A percentile compares a stretch with the other conserved stretches of the same genome.
Evolutionary conservation across 2,888 invertebrate genomes (phyloP).

Genomic region (Anthrax anthrax): DNA sequence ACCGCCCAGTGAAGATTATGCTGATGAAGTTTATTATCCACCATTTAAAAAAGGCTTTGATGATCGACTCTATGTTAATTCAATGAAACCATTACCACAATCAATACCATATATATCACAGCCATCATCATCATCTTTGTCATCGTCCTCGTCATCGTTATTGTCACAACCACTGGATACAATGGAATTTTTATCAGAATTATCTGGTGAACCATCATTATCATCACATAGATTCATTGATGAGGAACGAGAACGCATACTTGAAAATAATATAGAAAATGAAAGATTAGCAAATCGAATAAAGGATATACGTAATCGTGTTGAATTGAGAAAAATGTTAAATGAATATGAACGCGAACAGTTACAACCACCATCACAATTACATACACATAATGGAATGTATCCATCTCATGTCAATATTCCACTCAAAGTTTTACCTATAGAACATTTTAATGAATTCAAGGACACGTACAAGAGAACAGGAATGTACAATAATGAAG

Average conservation of each 20-base stretch:
- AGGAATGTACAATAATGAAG: conserved; percentile 2
- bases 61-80: conserved; percentile 14
- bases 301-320: conserved; percentile 22
- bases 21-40: conserved; percentile 70
- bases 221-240: conserved; percentile 12
- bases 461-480: conserved; percentile 32
- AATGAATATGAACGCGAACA: conserved; percentile 10
- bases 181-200: conserved; percentile 1
- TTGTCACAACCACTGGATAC: not conserved
- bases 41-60: conserved; percentile 40
- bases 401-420: conserved; percentile 1
- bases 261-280: conserved; percentile 18
- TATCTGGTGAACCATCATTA: not conserved
- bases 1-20: conserved; percentile 54
- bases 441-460: conserved; percentile 20
- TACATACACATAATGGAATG: conserved; percentile 9
- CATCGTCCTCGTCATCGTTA: too few species aligned
- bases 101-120: not conserved
- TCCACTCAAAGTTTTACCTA: not conserved
- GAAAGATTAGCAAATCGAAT: conserved; percentile 20
- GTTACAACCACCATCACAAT: not conserved
- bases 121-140: not conserved
- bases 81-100: conserved; percentile 3
- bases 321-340: conserved; percentile 28
- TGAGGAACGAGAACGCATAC: conserved; percentile 20